A percentile compares a stretch with the other conserved stretches of the same genome.
Evolutionary conservation across 2,113 vertebrate species (phyloP).

Genomic region (Murina feae): DNA sequence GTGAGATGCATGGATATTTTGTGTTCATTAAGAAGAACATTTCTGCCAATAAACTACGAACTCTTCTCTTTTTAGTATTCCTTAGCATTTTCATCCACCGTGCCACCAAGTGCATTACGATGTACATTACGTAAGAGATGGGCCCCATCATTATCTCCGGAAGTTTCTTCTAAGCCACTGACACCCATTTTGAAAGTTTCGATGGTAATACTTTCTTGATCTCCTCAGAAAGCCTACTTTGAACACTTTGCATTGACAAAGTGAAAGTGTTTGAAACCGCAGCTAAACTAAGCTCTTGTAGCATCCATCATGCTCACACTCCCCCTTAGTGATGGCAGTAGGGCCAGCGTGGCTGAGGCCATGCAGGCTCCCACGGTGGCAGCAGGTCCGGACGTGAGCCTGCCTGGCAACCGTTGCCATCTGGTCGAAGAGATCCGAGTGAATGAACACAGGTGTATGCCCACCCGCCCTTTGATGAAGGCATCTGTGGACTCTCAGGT

Average conservation of each 20-base stretch:
- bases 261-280: background rate
- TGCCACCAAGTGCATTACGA: background rate
- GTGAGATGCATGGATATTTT: background rate
- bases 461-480: background rate
- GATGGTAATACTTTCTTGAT: background rate
- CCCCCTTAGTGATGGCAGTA: background rate
- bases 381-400: background rate
- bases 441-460: too few relatives aligned
- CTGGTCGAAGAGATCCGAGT: background rate
- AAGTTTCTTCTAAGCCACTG: background rate
- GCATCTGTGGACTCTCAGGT: background rate
- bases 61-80: background rate
- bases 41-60: background rate
- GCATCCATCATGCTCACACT: background rate
- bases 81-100: background rate
- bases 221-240: background rate
- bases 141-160: background rate
- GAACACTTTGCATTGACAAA: background rate
- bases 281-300: background rate
- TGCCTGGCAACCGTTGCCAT: background rate
- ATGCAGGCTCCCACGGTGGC: background rate
- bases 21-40: background rate
- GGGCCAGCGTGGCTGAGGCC: background rate
- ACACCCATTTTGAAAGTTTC: background rate
- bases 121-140: background rate